Base-by-base conservation (phyloP, 2,888 invertebrate genomes). In the Spodoptera exigua region DNA sequence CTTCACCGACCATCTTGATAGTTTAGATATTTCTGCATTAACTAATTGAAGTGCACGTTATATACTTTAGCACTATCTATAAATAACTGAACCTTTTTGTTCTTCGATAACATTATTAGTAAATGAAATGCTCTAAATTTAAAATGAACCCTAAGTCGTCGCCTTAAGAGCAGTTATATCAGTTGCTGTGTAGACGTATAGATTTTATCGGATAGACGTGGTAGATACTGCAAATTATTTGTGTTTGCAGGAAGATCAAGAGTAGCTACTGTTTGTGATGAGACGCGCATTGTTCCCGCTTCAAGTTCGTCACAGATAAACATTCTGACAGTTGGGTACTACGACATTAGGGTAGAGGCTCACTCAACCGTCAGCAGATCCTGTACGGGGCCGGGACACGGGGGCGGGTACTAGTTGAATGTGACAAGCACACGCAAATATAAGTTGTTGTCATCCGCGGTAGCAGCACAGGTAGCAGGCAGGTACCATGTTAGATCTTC, bases 1-100 rank as follows among this genome's bases (percentile, higher is more conserved):
- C 41, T 32, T 69, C 53, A 2, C 73, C 75, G 1, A 71, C 78
- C 85, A 84, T 84, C 54, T 75, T 81, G 67, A 41, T 14, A 21
- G 13, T 27, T 57, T 45, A 13, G 35, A 12, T 43, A 40, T 41
- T 27, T 34, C 17, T 54, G 47, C 35, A 37, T 17, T 32, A 41
- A 51, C 16, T 17, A 21, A 60, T 49, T 17, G 12, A 17, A 45
- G 27, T 4, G 13, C 18, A 27, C 40, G 46, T 64, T 74, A 75
- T 71, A 73, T 49, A 61, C 12, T 4, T 11, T 13, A 27, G 13
- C 27, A 49, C 51, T 56, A 61, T 74, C 59, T 65, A 40, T 43
- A 13, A 48, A 44, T 53, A 53, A 53, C 48, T 68, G 39, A 9
- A 49, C 57, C 62, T 53, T 61, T 67, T 67, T 70, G 51, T 54